Base-by-base conservation (phyloP, 2,113 vertebrate genomes). In the Oenanthe oenanthe region DNA sequence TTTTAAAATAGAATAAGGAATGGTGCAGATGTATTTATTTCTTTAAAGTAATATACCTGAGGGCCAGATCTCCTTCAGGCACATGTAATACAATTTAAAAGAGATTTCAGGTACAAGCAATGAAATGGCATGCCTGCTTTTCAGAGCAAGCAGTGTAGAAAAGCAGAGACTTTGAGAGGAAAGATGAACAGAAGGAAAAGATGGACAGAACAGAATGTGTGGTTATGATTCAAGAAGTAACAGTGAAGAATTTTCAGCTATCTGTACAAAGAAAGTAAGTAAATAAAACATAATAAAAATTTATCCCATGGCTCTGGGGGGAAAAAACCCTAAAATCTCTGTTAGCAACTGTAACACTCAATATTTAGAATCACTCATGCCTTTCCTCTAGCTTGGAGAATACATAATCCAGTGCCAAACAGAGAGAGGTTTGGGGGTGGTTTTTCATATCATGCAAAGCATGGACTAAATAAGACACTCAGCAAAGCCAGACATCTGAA, bases 351-450 rank as follows among this genome's bases (percentile, higher is more conserved):
- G 12, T 28, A 79, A 54, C 3, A 36, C 6, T 60, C 63, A 75
- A 75, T 38, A 40, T 7, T 68, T 47, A 16, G 17, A 78, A 65
- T 48, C 36, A 48, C 21, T 92, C 20, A 68, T 10, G 28, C 28
- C 47, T 53, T 61, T 45, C 22, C 40, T 58, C 34, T 45, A 16
- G 18, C 17, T 62, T 47, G 32, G 16, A 79, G 25, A 31, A 42
- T 4, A 36, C 1, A 3, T 6, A 74, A 73, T 31, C 15, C 66
- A 47, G 29, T 32, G 29, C 20, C 42, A 75, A 85, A 75, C 8
- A 78, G 10, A 48, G 13, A 76, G 26, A 50, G 5, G 10, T 36
- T 1, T 54, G 17, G 9, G 9, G 7, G 4, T n/a, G 18, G 0
- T 13, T 48, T 92, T 48, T 66, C 14, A 88, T 9, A 12, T 50